These are phyloP conservation scores for Myopa testacea DNA, from an alignment of 2,888 invertebrate species.

Conservation along the genomic window DNA sequence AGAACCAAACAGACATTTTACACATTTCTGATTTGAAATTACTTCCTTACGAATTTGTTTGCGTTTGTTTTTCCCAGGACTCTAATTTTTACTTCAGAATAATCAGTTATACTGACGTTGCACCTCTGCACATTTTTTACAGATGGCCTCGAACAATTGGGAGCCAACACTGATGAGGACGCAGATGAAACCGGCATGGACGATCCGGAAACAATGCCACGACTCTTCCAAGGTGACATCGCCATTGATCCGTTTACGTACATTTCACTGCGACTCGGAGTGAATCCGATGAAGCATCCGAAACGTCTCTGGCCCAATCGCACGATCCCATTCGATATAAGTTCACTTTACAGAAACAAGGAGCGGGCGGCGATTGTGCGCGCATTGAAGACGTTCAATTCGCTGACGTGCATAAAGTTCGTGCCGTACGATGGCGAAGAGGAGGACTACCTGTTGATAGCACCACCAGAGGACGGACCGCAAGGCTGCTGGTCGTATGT, in stretches of 20 bases:
- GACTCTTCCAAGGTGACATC: constrained; percentile 78
- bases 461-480: constrained; percentile 75
- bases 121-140: constrained; percentile 22
- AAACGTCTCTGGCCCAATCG: constrained; percentile 75
- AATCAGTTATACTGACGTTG: too few relatives aligned
- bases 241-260: constrained; percentile 74
- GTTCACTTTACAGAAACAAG: constrained; percentile 68
- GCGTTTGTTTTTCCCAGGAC: too few relatives aligned
- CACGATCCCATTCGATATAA: constrained; percentile 76
- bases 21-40: too few relatives aligned
- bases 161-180: constrained; percentile 50
- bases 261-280: constrained; percentile 73
- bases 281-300: constrained; percentile 75
- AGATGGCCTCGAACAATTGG: constrained; percentile 56
- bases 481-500: constrained; percentile 83
- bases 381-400: constrained; percentile 73
- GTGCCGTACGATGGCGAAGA: constrained; percentile 75
- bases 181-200: constrained; percentile 57
- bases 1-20: too few relatives aligned
- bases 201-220: constrained; percentile 76
- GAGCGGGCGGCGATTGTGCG: constrained; percentile 73
- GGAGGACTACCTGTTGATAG: constrained; percentile 75
- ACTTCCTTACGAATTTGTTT: too few relatives aligned
- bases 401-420: constrained; percentile 76
- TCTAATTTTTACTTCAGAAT: too few relatives aligned